These are phyloP conservation scores for Mechanitis messenoides DNA, from an alignment of 2,888 invertebrate species.

Conservation along the genomic window DNA sequence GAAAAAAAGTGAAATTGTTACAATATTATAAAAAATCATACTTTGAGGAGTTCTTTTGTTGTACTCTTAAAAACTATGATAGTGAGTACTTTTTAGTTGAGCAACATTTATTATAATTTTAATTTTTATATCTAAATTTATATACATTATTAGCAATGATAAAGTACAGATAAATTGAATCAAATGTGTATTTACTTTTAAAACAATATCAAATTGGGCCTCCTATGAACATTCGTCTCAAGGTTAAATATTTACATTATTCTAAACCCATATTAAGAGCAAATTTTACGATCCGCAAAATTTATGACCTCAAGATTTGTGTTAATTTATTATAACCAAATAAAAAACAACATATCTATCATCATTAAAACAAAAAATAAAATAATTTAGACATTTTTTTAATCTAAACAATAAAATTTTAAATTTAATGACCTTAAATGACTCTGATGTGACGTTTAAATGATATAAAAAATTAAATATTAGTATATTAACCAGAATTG, in stretches of 20 bases:
- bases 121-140: too few relatives aligned
- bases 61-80: too few relatives aligned
- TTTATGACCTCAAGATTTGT: conserved; percentile 13
- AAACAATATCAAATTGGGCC: conserved; percentile 14
- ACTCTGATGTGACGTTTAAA: not conserved
- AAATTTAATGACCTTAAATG: not conserved
- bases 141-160: too few relatives aligned
- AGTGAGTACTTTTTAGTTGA: too few relatives aligned
- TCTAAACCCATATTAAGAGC: conserved; percentile 10
- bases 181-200: conserved; percentile 17
- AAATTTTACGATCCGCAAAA: conserved; percentile 19
- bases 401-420: not conserved
- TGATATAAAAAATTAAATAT: conserved; percentile 15
- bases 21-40: too few relatives aligned
- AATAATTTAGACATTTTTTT: not conserved
- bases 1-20: too few relatives aligned
- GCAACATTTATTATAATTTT: too few relatives aligned
- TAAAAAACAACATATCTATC: not conserved
- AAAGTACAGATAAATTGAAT: conserved; percentile 7
- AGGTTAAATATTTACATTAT: conserved; percentile 38
- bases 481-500: conserved; percentile 21
- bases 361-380: not conserved
- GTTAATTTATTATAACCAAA: not conserved
- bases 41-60: too few relatives aligned
- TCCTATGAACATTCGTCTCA: conserved; percentile 34